These are phyloP conservation scores for Anthrax anthrax DNA, from an alignment of 2,888 invertebrate species.

Conservation along the genomic window DNA sequence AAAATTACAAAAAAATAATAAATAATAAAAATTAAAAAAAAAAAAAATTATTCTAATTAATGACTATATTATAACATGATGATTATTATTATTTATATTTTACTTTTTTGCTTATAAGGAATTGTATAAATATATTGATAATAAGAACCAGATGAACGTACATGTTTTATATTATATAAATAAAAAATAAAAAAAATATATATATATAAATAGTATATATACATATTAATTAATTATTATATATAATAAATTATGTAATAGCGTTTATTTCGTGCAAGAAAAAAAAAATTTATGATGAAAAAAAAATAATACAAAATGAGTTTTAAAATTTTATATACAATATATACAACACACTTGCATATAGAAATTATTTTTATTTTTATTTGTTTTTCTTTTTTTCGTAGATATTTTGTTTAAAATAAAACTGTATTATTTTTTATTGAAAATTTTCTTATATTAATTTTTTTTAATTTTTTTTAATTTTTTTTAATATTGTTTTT, in stretches of 20 bases:
- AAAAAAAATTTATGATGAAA: neutral
- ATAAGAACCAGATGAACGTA: neutral
- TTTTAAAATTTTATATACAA: neutral
- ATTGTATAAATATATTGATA: neutral
- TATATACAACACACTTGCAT: too few relatives aligned
- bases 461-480: constrained; percentile 5
- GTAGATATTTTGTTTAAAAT: neutral
- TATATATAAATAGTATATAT: neutral
- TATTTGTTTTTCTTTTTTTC: neutral
- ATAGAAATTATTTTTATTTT: too few relatives aligned
- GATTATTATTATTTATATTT: neutral
- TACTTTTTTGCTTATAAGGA: neutral
- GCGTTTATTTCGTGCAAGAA: constrained; percentile 8
- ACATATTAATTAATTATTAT: constrained; percentile 1
- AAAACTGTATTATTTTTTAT: neutral
- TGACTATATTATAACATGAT: too few relatives aligned
- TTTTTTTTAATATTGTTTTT: constrained; percentile 5
- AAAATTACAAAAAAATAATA: neutral
- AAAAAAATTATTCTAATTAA: too few relatives aligned
- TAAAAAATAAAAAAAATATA: too few relatives aligned
- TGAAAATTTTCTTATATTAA: neutral
- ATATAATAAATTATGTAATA: neutral
- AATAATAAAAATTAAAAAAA: too few relatives aligned
- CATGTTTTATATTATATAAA: neutral
- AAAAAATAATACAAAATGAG: neutral